These are phyloP conservation scores for Frankliniella fusca DNA, from an alignment of 2,888 invertebrate species.

Conservation along the genomic window DNA sequence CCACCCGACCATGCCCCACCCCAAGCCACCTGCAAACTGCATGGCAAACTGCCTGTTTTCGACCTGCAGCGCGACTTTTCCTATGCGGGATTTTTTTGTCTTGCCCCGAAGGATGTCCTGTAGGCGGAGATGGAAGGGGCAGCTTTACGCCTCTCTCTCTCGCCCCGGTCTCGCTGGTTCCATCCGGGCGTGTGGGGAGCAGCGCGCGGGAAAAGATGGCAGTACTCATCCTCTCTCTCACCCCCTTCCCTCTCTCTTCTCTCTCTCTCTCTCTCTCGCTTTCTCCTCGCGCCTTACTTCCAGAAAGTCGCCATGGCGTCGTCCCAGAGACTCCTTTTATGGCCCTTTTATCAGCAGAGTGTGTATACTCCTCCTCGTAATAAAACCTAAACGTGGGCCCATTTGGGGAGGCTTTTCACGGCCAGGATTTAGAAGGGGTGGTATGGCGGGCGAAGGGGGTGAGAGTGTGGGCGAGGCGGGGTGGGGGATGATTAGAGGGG, in stretches of 20 bases:
- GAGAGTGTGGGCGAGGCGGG: conserved; percentile 11
- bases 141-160: not conserved
- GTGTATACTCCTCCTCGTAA: conserved; percentile 24
- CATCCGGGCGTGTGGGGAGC: not conserved
- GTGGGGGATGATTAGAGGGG: too few species aligned
- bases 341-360: conserved; percentile 30
- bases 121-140: not conserved
- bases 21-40: too few species aligned
- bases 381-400: conserved; percentile 26
- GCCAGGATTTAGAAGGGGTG: conserved; percentile 19
- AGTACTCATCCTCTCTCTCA: not conserved
- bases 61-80: not conserved
- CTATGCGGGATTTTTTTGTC: not conserved
- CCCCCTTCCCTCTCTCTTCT: conserved; percentile 27
- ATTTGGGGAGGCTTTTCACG: conserved; percentile 22
- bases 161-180: not conserved
- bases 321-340: conserved; percentile 26
- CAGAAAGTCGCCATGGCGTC: not conserved
- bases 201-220: not conserved
- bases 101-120: too few species aligned
- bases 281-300: not conserved
- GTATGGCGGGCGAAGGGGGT: conserved; percentile 29
- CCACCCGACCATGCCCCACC: too few species aligned
- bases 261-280: not conserved
- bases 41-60: too few species aligned